Base-by-base conservation (phyloP, 2,888 invertebrate species). In the Habroteleia sp. region DNA sequence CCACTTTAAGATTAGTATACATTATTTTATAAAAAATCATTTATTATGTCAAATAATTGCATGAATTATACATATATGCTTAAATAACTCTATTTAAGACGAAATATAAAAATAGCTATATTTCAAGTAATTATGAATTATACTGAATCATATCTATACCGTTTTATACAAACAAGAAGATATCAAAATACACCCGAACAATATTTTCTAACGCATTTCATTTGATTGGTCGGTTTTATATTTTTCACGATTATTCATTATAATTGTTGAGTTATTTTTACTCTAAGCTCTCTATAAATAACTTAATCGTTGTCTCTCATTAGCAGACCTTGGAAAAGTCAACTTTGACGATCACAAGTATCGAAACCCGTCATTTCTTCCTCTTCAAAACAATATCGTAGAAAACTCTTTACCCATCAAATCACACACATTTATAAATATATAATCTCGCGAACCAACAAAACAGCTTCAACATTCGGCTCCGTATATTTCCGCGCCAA, bases 381-480 rank as follows among this genome's bases (percentile, higher is more conserved):
- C 41, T 23, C 31, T 2, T 56, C 11, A 5, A 29, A 11, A 39
- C 31, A 29, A 17, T 8, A n/a, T 6, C 11, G 10, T 7, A 8
- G 11, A 25, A 37, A 23, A 6, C 10, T 35, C 16, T 13, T 39
- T 10, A 27, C 31, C 41, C 20, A 6, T 37, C 42, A 52, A 33
- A 27, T 42, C 27, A 13, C 42, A 37, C 11, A 25, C 42, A 25
- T 63, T 71, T 71, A 71, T 62, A 71, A 71, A 71, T 71, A 71
- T n/a, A n/a, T n/a, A 71, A 31, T 10, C 29, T 10, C 13, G 20
- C 50, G 31, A 20, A 23, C 16, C 27, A 13, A 46, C 44, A 44
- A 37, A 66, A 54, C 44, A 44, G 29, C 35, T 13, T 5, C 3
- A 14, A 14, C 31, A 23, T 6, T 39, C 35, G 7, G 3, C 14